These are phyloP conservation scores for Symphodus melops DNA, from an alignment of 2,113 vertebrate genomes.

Conservation along the genomic window DNA sequence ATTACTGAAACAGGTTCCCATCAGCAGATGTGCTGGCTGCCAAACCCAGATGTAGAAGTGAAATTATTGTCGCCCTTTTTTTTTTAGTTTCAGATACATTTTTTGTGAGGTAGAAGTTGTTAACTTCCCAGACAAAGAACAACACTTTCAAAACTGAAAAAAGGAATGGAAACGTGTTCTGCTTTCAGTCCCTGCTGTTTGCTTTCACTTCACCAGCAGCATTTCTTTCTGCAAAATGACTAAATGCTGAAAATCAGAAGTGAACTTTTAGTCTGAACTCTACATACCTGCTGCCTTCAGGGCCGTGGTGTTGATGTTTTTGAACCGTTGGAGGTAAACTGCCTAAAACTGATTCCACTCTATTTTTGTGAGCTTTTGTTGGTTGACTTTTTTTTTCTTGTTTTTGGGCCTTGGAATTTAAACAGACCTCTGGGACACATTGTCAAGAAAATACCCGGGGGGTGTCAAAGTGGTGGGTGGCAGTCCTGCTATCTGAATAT, in stretches of 20 bases:
- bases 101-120: slow-evolving; percentile 10
- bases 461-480: slow-evolving; percentile 29
- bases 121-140: background rate
- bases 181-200: slow-evolving; percentile 17
- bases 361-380: slow-evolving; percentile 10
- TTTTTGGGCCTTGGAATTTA: slow-evolving; percentile 45
- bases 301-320: background rate
- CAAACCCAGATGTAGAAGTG: slow-evolving; percentile 11
- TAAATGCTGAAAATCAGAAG: background rate
- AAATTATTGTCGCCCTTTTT: slow-evolving; percentile 13
- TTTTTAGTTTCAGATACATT: slow-evolving; percentile 34
- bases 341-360: slow-evolving; percentile 19
- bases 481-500: slow-evolving; percentile 31
- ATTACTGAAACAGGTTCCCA: slow-evolving; percentile 9
- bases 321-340: slow-evolving; percentile 6
- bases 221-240: background rate
- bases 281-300: background rate
- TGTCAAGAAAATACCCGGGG: slow-evolving; percentile 37
- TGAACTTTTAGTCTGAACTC: slow-evolving; percentile 9
- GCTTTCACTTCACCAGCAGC: background rate
- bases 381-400: slow-evolving; percentile 4
- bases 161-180: slow-evolving; percentile 12
- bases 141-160: slow-evolving; percentile 30
- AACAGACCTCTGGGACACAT: slow-evolving; percentile 43
- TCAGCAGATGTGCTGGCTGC: slow-evolving; percentile 23